Percentiles rank a stretch among this genome's conserved stretches.
Evolutionary conservation across 2,113 vertebrate species (phyloP).

Genomic region (Myotis davidii): DNA sequence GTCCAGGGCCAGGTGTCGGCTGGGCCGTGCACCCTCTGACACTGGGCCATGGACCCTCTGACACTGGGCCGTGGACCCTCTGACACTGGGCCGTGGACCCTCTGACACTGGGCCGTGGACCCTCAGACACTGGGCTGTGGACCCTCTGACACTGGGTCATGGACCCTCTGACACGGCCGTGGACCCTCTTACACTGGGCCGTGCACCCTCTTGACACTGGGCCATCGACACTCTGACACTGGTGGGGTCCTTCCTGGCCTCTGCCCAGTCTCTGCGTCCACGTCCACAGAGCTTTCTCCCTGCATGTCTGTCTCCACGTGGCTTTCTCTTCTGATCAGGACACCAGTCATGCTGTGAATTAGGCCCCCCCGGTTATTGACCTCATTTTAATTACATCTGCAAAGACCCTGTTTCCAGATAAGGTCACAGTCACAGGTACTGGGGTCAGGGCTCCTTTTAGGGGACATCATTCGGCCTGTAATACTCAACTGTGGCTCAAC

Average conservation of each 20-base stretch:
- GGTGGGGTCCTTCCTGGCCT: too few relatives aligned
- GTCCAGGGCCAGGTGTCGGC: neutral
- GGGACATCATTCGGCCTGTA: neutral
- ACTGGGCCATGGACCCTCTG: too few relatives aligned
- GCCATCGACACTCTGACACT: too few relatives aligned
- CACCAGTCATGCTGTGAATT: neutral
- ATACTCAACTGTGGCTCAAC: neutral
- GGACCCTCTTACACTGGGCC: too few relatives aligned
- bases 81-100: neutral
- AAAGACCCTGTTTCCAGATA: neutral
- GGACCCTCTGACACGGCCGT: too few relatives aligned
- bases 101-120: too few relatives aligned
- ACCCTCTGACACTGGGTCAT: too few relatives aligned
- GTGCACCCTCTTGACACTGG: too few relatives aligned
- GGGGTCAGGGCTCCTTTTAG: neutral
- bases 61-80: neutral
- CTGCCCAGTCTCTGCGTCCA: neutral
- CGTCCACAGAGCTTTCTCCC: rapidly evolving
- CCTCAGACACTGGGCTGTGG: neutral
- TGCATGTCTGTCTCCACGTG: neutral
- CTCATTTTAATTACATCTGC: neutral
- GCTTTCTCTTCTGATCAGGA: neutral
- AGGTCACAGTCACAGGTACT: neutral
- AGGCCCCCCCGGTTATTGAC: too few relatives aligned
- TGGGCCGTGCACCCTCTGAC: too few relatives aligned